These are phyloP conservation scores for Andrena chrysosceles DNA, from an alignment of 2,888 invertebrate genomes.

Conservation along the genomic window DNA sequence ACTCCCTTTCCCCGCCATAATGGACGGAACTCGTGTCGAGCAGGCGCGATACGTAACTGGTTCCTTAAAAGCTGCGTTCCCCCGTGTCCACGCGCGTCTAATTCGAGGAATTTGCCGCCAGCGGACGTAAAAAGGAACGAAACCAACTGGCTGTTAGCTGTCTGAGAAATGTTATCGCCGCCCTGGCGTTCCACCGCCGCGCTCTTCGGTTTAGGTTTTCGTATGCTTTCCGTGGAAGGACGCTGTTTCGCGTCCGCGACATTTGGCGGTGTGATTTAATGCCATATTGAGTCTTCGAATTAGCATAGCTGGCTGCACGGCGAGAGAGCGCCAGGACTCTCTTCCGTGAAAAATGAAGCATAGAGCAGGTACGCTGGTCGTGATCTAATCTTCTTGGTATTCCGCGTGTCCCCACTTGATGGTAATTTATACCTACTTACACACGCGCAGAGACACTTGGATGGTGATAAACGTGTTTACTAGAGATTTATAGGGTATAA, in stretches of 20 bases:
- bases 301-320: slow-evolving; percentile 60
- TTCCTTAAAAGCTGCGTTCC: slow-evolving; percentile 44
- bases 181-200: neutral
- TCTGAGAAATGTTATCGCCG: slow-evolving; percentile 42
- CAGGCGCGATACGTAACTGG: slow-evolving; percentile 56
- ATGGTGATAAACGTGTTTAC: slow-evolving; percentile 1
- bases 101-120: slow-evolving; percentile 60
- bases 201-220: slow-evolving; percentile 30
- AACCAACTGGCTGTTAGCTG: slow-evolving; percentile 40
- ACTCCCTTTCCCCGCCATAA: slow-evolving; percentile 48
- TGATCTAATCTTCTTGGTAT: slow-evolving; percentile 68
- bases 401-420: slow-evolving; percentile 29
- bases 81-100: slow-evolving; percentile 35
- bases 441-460: neutral
- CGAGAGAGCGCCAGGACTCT: slow-evolving; percentile 17
- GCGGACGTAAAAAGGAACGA: slow-evolving; percentile 31
- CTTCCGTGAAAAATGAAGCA: slow-evolving; percentile 44
- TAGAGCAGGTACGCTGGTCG: slow-evolving; percentile 10
- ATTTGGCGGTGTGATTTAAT: slow-evolving; percentile 58
- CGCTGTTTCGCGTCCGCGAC: slow-evolving; percentile 41
- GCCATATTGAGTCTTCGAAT: slow-evolving; percentile 63
- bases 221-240: neutral
- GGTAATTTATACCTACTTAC: slow-evolving; percentile 21
- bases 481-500: neutral
- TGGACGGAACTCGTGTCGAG: slow-evolving; percentile 38